These are phyloP conservation scores for Drosophila buzzatii DNA, from an alignment of 2,888 invertebrate species.

Conservation along the genomic window DNA sequence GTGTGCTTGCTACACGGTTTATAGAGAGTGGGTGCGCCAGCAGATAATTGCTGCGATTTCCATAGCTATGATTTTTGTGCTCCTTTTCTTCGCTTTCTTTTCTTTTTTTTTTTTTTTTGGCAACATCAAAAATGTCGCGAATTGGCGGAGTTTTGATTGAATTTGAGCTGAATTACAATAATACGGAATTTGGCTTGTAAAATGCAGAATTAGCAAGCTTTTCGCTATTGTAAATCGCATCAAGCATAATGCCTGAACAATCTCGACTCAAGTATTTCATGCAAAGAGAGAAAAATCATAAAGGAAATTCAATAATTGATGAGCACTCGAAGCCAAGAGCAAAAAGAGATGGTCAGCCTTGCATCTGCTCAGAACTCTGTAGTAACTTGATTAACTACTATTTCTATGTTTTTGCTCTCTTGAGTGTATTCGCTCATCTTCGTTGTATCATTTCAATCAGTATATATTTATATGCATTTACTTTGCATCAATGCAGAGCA, in stretches of 20 bases:
- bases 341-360: not conserved
- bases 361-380: not conserved
- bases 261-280: conserved; percentile 38
- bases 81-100: not conserved
- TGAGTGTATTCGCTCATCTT: not conserved
- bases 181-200: conserved; percentile 44
- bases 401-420: not conserved
- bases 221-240: conserved; percentile 40
- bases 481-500: conserved; percentile 44
- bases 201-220: conserved; percentile 51
- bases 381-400: not conserved
- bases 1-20: conserved; percentile 9
- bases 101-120: conserved; percentile 26
- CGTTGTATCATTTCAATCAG: not conserved
- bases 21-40: conserved; percentile 35
- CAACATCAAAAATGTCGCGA: conserved; percentile 21
- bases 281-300: conserved; percentile 11
- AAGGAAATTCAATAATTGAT: conserved; percentile 7
- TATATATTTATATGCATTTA: conserved; percentile 27
- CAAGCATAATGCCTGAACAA: conserved; percentile 40
- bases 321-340: not conserved
- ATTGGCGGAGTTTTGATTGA: conserved; percentile 64
- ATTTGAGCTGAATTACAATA: conserved; percentile 68
- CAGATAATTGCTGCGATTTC: conserved; percentile 75
- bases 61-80: conserved; percentile 47